Base-by-base conservation (phyloP, 1,140 invertebrate species). In the Drosophila neocordata region DNA sequence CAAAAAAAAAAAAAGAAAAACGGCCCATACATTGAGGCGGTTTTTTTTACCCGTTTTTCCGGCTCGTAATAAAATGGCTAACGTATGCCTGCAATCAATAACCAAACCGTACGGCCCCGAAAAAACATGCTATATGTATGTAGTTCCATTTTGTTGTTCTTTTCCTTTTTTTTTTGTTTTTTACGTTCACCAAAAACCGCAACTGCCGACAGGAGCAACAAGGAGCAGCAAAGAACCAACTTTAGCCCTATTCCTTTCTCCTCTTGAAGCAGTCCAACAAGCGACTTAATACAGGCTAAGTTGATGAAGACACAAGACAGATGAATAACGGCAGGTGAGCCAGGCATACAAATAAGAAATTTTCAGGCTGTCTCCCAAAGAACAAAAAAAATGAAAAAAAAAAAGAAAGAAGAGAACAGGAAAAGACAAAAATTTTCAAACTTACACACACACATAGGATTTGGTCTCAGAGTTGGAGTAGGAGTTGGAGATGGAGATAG, bases 231-330 rank as follows among this genome's bases (percentile, higher is more conserved):
- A 34, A 20, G 3, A 13, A 13, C 4, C 24, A 22, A 31, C 20
- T 22, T 22, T 7, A 3, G 27, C 27, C 27, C 27, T 31, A 31
- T 31, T 3, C 27, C 27, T 31, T 31, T 52, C 22, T 31, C n/a
- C n/a, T 31, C 13, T 15, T 55, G n/a, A 22, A 15, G 52, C 1
- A 55, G 13, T 55, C 13, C 77, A 80, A 87, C 82, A 78, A 81
- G 77, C 81, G 78, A 87, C 82, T 85, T 87, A 85, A 85, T 85
- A 72, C 82, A 65, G 82, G 70, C 82, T 78, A 78, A 85, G 67
- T 85, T 85, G 82, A 85, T 85, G 82, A 87, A 85, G 82, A 85
- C 73, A 87, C 82, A 85, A 85, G 82, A 82, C 82, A 85, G 82
- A 87, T 85, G 82, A 75, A 81, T 78, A 87, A 81, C 74, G 78